phyloP scores from a whole-genome alignment of 2,113 vertebrate species.

The Prunella fulvescens region DNA sequence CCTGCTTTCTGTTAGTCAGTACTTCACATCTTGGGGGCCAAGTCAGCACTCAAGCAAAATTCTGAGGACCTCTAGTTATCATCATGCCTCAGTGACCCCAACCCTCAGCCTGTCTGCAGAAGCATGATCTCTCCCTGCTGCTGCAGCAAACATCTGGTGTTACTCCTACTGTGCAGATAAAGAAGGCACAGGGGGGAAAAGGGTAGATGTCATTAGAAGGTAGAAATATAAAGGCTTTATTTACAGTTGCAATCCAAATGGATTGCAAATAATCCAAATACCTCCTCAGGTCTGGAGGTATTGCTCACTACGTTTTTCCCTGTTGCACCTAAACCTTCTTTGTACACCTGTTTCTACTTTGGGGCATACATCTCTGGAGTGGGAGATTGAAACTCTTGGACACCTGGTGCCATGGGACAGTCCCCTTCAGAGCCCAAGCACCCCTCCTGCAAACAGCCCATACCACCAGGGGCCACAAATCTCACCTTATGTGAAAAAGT shows the following conservation, averaged over 20 bases:
- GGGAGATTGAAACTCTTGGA: not conserved
- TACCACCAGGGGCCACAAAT: not conserved
- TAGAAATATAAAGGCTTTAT: not conserved
- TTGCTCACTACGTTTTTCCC: not conserved
- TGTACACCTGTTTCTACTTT: not conserved
- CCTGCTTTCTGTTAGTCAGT: not conserved
- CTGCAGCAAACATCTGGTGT: not conserved
- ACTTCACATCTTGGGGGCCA: not conserved
- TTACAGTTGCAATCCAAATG: not conserved
- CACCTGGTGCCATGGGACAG: not conserved
- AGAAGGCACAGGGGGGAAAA: not conserved
- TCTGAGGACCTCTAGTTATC: not conserved
- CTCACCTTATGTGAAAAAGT: not conserved
- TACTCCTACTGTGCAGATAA: not conserved
- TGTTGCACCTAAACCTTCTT: not conserved
- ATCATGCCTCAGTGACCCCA: not conserved
- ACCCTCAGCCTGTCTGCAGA: not conserved
- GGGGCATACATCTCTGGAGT: not conserved
- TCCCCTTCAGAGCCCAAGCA: not conserved
- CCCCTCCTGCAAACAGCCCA: not conserved
- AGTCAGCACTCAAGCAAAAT: not conserved
- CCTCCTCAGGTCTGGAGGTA: not conserved
- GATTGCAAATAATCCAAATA: too few species aligned
- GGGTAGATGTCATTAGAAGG: not conserved
- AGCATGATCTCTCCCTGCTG: not conserved